Evolutionary conservation across 2,797 vertebrate species (phyloP), one percentile per base, ranked within the genome.

Genomic region (Antennarius maculatus): DNA sequence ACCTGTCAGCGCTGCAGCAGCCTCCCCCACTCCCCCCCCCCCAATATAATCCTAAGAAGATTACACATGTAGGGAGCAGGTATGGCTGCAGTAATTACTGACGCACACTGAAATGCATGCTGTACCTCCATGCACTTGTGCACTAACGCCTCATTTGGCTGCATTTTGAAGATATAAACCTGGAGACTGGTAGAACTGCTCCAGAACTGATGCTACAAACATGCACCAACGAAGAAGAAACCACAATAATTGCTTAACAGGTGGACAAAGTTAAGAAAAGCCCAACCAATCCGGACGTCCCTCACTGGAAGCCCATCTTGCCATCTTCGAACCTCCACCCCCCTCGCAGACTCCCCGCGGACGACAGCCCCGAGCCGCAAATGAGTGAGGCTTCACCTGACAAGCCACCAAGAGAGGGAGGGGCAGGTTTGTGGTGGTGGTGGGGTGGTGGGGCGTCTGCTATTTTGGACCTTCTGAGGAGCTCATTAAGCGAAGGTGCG

Each of bases 11-110:
- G 93, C 93, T 89, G 92, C 93, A 84, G 85, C 92, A 91, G 94
- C 92, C 7, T 13, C 7, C 37, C 37, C 37, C 3, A 7, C 37
- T 12, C 11, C 91, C 91, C 74, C 87, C 87, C 94, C 69, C 92
- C 92, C 93, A 92, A 93, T 94, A 94, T 96, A 94, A 95, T 93
- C 94, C 83, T 94, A 95, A 95, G 77, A 84, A 95, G 95, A 96
- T 96, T 96, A 96, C 92, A 94, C 92, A 92, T 95, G 95, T 95
- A 95, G 95, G 94, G 95, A 95, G 95, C 93, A 97, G 96, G 95
- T 97, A 97, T 90, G 94, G 93, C 94, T 94, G 93, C 92, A 95
- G 94, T 94, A 94, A 95, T 95, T 95, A 85, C 83, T 77, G 84
- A 86, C 86, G 79, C 76, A 92, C 94, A 92, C 58, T 69, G 77